These are phyloP conservation scores for Microctenopoma lineatum DNA, from an alignment of 2,797 vertebrate species.

Conservation along the genomic window DNA sequence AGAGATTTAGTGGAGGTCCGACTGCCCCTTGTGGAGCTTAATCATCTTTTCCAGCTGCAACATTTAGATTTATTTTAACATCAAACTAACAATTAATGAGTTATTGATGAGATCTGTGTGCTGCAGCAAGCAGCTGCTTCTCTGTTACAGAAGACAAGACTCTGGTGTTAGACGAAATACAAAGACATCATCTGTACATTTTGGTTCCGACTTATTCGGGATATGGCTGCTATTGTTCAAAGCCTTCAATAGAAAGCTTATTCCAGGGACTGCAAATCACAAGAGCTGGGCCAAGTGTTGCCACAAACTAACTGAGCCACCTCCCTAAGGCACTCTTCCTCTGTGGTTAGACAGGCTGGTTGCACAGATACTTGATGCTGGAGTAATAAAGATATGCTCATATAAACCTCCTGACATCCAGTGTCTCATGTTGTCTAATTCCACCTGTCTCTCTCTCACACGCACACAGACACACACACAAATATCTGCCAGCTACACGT, in stretches of 20 bases:
- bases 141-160: not conserved
- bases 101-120: too few relatives aligned
- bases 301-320: slow-evolving; percentile 21
- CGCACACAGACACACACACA: not conserved
- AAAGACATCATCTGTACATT: slow-evolving; percentile 1
- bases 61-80: slow-evolving; percentile 27
- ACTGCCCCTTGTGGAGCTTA: slow-evolving; percentile 6
- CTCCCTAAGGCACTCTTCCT: slow-evolving; percentile 6
- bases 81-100: too few relatives aligned
- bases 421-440: not conserved
- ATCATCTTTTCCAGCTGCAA: slow-evolving; percentile 10
- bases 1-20: slow-evolving; percentile 10
- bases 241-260: slow-evolving; percentile 9
- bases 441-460: slow-evolving; percentile 1
- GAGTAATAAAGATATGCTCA: slow-evolving; percentile 10
- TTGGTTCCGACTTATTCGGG: slow-evolving; percentile 9
- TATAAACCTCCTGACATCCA: slow-evolving; percentile 1
- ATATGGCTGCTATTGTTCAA: not conserved
- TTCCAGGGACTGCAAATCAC: slow-evolving; percentile 8
- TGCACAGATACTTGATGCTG: slow-evolving; percentile 9
- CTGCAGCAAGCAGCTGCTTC: not conserved
- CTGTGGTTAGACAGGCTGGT: slow-evolving; percentile 10
- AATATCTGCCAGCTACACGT: not conserved
- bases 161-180: not conserved
- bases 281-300: slow-evolving; percentile 5